Evolutionary conservation across 2,797 vertebrate species (phyloP).

Genomic region (Rhyacichthys aspro): DNA sequence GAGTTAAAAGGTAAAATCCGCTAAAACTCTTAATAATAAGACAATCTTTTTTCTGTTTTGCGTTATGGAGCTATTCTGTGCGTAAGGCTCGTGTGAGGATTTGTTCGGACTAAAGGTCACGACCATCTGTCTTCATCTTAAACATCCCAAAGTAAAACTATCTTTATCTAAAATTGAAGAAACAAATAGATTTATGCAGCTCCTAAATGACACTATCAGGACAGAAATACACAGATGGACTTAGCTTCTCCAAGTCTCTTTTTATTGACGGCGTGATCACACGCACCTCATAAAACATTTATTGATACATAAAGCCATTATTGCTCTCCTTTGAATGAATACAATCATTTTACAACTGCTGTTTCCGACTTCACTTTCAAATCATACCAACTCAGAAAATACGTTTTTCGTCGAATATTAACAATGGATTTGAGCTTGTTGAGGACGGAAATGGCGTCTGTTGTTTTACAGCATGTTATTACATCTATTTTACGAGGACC

Average conservation of each 20-base stretch:
- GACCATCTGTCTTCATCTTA: background rate
- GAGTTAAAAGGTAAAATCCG: too few species aligned
- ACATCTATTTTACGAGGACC: slow-evolving; percentile 85
- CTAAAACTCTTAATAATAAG: too few species aligned
- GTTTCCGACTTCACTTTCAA: slow-evolving; percentile 51
- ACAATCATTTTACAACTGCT: slow-evolving; percentile 75
- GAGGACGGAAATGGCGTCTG: slow-evolving; percentile 73
- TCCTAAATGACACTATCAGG: slow-evolving; percentile 24
- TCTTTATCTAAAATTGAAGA: background rate
- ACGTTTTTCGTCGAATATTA: slow-evolving; percentile 66
- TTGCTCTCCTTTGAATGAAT: slow-evolving; percentile 89
- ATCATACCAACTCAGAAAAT: slow-evolving; percentile 54
- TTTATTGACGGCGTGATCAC: slow-evolving; percentile 97
- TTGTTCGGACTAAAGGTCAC: slow-evolving; percentile 3
- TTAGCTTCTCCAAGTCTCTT: slow-evolving; percentile 68
- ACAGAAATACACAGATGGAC: slow-evolving; percentile 52
- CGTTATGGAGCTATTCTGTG: too few species aligned
- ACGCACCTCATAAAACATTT: slow-evolving; percentile 98
- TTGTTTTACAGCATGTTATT: slow-evolving; percentile 84
- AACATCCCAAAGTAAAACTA: background rate
- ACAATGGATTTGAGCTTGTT: slow-evolving; percentile 65
- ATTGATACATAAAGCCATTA: slow-evolving; percentile 97
- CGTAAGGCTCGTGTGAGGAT: background rate
- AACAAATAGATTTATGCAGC: background rate
- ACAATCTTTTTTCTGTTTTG: background rate